These are phyloP conservation scores for Oscheius onirici DNA, from an alignment of 2,888 invertebrate species.

Conservation along the genomic window DNA sequence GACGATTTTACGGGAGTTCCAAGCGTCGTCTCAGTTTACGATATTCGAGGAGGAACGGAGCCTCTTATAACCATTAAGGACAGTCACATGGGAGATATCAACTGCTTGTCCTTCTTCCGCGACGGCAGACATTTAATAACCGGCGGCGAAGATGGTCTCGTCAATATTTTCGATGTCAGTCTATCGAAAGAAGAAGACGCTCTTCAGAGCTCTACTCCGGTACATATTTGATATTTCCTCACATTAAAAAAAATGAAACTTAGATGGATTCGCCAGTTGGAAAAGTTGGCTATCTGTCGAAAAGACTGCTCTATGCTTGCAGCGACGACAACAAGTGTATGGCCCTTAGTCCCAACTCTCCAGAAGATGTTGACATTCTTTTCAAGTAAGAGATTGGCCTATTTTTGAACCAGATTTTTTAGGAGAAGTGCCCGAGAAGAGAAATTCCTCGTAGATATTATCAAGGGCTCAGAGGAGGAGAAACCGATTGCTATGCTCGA, in stretches of 20 bases:
- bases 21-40: slow-evolving; percentile 43
- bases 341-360: slow-evolving; percentile 24
- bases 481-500: slow-evolving; percentile 33
- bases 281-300: slow-evolving; percentile 30
- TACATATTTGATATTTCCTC: neutral
- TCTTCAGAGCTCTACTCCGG: slow-evolving; percentile 29
- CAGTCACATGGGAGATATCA: slow-evolving; percentile 25
- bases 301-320: slow-evolving; percentile 27
- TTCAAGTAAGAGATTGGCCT: slow-evolving; percentile 27
- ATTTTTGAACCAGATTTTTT: neutral
- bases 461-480: slow-evolving; percentile 33
- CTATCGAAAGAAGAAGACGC: slow-evolving; percentile 34
- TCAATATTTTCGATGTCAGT: slow-evolving; percentile 35
- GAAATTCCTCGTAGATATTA: slow-evolving; percentile 30
- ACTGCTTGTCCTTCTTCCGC: slow-evolving; percentile 38
- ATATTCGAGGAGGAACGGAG: slow-evolving; percentile 36
- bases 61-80: slow-evolving; percentile 42
- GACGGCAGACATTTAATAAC: slow-evolving; percentile 41
- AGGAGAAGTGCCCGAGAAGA: slow-evolving; percentile 25
- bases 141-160: slow-evolving; percentile 39
- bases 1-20: slow-evolving; percentile 12
- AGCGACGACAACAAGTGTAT: slow-evolving; percentile 35
- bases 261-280: slow-evolving; percentile 32
- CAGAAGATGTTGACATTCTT: slow-evolving; percentile 36
- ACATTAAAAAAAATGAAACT: neutral